These are phyloP conservation scores for Myrmecophaga tridactyla DNA, from an alignment of 2,113 vertebrate species.

Conservation along the genomic window DNA sequence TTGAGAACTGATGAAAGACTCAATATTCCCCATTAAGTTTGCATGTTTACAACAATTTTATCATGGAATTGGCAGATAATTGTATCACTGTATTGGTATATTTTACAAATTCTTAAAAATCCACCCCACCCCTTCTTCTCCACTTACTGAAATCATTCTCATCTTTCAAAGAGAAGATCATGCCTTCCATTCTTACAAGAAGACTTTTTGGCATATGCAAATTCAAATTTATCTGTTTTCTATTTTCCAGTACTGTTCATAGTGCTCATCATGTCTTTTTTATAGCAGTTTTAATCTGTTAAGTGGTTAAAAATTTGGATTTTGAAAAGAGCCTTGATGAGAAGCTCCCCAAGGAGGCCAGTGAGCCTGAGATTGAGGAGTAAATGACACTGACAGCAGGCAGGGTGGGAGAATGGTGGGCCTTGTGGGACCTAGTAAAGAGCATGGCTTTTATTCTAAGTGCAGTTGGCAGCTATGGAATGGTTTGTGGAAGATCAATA, in stretches of 20 bases:
- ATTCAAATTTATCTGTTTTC: not conserved
- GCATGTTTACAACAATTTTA: not conserved
- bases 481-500: no score
- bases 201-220: not conserved
- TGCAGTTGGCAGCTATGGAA: no score
- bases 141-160: not conserved
- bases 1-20: not conserved
- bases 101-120: not conserved
- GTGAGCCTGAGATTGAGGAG: no score
- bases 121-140: not conserved
- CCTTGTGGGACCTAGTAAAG: no score
- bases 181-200: not conserved
- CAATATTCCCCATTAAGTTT: not conserved
- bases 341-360: no score
- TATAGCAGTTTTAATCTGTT: not conserved
- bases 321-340: no score
- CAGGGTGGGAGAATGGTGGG: no score
- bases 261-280: not conserved
- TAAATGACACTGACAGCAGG: no score
- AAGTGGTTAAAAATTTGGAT: not conserved
- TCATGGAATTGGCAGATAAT: not conserved
- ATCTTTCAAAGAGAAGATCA: not conserved
- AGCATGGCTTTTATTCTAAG: no score
- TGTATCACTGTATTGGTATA: not conserved
- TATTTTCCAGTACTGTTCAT: not conserved